These are phyloP conservation scores for Ctenoplectra terminalis DNA, from an alignment of 1,140 invertebrate species.

Conservation along the genomic window DNA sequence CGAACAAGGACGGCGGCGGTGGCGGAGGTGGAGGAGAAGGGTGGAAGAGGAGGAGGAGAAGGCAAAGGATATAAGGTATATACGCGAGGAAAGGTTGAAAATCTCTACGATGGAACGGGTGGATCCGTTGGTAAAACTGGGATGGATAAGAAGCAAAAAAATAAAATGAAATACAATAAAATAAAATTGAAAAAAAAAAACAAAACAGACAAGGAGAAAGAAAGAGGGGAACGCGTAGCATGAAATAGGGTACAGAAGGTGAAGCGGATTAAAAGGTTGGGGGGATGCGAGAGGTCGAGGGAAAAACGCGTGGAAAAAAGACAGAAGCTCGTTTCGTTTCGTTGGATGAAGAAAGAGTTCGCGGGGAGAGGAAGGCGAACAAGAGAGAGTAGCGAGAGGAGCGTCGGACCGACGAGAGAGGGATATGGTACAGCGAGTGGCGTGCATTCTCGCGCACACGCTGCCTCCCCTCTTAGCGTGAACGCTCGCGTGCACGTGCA, in stretches of 20 bases:
- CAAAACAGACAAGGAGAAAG: not conserved
- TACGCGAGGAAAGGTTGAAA: not conserved
- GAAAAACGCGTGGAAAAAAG: constrained; percentile 7
- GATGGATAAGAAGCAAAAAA: not conserved
- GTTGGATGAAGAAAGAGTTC: constrained; percentile 10
- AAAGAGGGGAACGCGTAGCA: not conserved
- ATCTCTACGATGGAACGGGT: constrained; percentile 4
- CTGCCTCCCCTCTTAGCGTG: constrained; percentile 34
- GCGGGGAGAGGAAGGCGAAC: constrained; percentile 2
- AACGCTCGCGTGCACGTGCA: constrained; percentile 55
- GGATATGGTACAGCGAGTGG: constrained; percentile 52
- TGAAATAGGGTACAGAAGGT: constrained; percentile 8
- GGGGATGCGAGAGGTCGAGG: constrained; percentile 5
- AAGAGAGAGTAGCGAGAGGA: constrained; percentile 13
- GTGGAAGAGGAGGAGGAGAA: not conserved
- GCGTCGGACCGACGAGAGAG: constrained; percentile 20
- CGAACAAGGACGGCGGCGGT: not conserved
- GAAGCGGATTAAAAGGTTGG: constrained; percentile 30
- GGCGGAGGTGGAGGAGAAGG: not conserved
- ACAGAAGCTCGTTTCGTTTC: not conserved
- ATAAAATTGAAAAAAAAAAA: not conserved
- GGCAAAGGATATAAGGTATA: not conserved
- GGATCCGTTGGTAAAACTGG: constrained; percentile 11
- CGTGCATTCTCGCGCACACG: constrained; percentile 47
- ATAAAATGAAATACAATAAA: no score